A percentile compares a stretch with the other conserved stretches of the same genome.
Evolutionary conservation across 35 echinoderm and acorn worm species (phyloP).

Genomic region (Amphiura filiformis): DNA sequence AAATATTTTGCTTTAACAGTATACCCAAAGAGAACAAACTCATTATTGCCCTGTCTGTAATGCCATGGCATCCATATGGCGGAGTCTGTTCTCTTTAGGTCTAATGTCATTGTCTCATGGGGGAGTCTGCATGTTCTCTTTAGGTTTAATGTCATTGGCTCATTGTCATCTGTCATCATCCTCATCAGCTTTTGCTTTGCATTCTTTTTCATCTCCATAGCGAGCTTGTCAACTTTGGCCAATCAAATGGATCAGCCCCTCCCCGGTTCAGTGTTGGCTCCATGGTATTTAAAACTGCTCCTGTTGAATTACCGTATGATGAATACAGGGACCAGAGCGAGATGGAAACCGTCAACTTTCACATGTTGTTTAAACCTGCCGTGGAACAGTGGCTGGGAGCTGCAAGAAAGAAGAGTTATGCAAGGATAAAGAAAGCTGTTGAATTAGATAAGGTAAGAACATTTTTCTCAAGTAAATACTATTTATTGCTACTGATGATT

Average conservation of each 20-base stretch:
- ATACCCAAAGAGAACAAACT: too few species aligned
- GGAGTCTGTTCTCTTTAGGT: too few species aligned
- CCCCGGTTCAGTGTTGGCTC: background rate
- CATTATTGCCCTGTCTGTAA: too few species aligned
- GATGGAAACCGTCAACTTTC: constrained; percentile 40
- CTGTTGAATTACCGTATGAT: background rate
- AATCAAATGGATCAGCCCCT: too few species aligned
- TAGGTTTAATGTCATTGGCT: too few species aligned
- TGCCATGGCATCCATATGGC: too few species aligned
- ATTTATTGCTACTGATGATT: too few species aligned
- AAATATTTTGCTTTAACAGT: too few species aligned
- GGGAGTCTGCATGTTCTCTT: too few species aligned
- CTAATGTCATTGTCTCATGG: too few species aligned
- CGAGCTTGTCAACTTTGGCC: background rate
- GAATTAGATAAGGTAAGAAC: constrained; percentile 69
- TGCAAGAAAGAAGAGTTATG: constrained; percentile 23
- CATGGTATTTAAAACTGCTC: background rate
- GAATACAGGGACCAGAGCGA: constrained; percentile 45
- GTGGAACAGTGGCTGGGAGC: constrained; percentile 67
- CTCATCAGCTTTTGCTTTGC: background rate
- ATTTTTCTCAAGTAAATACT: background rate
- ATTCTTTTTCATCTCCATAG: background rate
- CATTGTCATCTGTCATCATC: background rate
- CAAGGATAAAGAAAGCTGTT: constrained; percentile 69
- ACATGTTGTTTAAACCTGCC: constrained; percentile 55